These are phyloP conservation scores for Taphrorychus bicolor DNA, from an alignment of 2,888 invertebrate species.

Conservation along the genomic window DNA sequence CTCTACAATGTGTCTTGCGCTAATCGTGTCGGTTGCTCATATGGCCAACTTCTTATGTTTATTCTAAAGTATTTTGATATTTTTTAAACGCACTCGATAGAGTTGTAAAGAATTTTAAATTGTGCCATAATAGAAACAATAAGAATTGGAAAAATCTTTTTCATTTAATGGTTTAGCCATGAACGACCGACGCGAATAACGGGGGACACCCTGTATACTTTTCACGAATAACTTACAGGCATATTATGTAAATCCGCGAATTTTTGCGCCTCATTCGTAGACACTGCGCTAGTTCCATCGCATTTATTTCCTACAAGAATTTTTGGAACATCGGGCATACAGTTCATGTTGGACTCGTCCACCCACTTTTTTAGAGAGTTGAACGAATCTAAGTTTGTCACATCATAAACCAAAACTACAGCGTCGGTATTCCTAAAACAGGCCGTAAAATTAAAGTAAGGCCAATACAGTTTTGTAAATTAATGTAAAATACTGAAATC, in stretches of 20 bases:
- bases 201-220: background rate
- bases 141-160: slow-evolving; percentile 72
- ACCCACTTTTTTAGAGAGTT: slow-evolving; percentile 77
- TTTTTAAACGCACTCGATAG: too few relatives aligned
- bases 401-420: slow-evolving; percentile 86
- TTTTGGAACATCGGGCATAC: slow-evolving; percentile 70
- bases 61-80: too few relatives aligned
- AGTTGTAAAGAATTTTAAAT: too few relatives aligned
- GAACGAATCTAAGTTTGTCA: slow-evolving; percentile 70
- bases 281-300: slow-evolving; percentile 71
- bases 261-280: slow-evolving; percentile 75
- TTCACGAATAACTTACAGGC: slow-evolving; percentile 64
- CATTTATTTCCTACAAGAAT: slow-evolving; percentile 85
- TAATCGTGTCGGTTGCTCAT: too few relatives aligned
- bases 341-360: slow-evolving; percentile 75
- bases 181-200: too few relatives aligned
- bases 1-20: too few relatives aligned
- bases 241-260: slow-evolving; percentile 76
- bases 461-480: background rate
- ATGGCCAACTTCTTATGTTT: too few relatives aligned
- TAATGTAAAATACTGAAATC: background rate
- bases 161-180: slow-evolving; percentile 86
- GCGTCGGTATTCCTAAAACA: slow-evolving; percentile 74
- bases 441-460: too few relatives aligned
- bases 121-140: too few relatives aligned